A percentile compares a stretch with the other conserved stretches of the same genome.
Conservation (phyloP, 2,797 vertebrate species). For the Meda fulgida region DNA sequence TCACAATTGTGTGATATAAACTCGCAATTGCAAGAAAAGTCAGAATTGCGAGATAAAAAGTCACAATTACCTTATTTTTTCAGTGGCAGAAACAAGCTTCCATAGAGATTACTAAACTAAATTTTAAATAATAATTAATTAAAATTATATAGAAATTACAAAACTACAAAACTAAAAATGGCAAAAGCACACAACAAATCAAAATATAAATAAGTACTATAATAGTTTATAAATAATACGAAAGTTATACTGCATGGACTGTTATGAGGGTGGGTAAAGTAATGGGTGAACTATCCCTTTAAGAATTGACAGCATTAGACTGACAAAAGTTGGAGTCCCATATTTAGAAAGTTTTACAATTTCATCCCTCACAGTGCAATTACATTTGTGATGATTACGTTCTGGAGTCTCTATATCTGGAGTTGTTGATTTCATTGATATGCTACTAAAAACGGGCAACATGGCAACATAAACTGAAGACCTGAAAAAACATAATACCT, state of each 20-base stretch:
- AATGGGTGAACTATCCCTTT: neutral
- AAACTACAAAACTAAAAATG: neutral
- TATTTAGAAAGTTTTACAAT: neutral
- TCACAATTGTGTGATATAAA: neutral
- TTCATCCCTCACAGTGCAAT: constrained; percentile 5
- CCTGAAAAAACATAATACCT: constrained; percentile 76
- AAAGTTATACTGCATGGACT: neutral
- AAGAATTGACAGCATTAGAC: neutral
- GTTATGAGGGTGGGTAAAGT: neutral
- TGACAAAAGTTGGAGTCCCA: neutral
- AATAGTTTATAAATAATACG: neutral
- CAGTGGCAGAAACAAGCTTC: neutral
- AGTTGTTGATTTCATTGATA: neutral
- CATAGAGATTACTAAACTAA: neutral
- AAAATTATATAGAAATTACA: neutral
- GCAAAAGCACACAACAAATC: neutral
- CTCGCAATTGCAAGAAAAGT: neutral
- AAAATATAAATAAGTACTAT: neutral
- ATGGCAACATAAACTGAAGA: neutral
- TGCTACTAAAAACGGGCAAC: neutral
- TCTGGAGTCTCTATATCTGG: neutral
- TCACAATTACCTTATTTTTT: neutral
- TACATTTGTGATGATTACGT: neutral
- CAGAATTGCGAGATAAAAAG: neutral
- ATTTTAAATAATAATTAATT: neutral